These are phyloP conservation scores for Merodon equestris DNA, from an alignment of 2,888 invertebrate genomes.

Conservation along the genomic window DNA sequence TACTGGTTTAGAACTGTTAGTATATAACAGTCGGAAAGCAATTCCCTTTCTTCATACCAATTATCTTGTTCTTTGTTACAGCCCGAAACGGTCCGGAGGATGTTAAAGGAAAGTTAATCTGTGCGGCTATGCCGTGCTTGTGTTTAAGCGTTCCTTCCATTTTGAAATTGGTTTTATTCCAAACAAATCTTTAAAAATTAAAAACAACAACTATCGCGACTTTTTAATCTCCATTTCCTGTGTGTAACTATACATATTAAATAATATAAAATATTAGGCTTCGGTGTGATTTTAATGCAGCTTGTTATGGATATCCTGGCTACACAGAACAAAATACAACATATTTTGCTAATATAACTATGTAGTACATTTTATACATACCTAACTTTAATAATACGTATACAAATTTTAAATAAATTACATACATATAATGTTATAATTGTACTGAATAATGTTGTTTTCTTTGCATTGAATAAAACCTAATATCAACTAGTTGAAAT, in stretches of 20 bases:
- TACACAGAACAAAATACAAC: conserved; percentile 41
- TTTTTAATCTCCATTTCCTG: conserved; percentile 20
- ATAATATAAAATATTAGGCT: conserved; percentile 42
- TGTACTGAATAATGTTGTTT: too few species aligned
- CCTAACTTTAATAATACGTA: too few species aligned
- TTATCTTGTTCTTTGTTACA: conserved; percentile 11
- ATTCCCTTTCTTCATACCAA: too few species aligned
- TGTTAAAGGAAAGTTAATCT: conserved; percentile 52
- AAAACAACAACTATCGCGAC: too few species aligned
- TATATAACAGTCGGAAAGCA: conserved; percentile 60
- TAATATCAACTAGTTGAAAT: too few species aligned
- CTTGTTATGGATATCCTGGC: conserved; percentile 34
- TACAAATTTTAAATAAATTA: too few species aligned
- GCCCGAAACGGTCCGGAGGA: conserved; percentile 49
- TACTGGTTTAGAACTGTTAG: conserved; percentile 92
- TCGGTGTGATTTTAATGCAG: conserved; percentile 41
- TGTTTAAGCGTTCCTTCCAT: conserved; percentile 56
- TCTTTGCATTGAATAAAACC: too few species aligned
- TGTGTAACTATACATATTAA: conserved; percentile 16
- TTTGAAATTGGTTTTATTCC: conserved; percentile 35
- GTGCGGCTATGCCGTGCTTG: neutral
- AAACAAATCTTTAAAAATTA: conserved; percentile 16
- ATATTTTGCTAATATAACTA: too few species aligned
- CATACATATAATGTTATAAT: too few species aligned
- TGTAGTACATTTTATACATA: too few species aligned